phyloP scores from a whole-genome alignment of 2,888 invertebrate species.

The Herminia tarsipennalis region DNA sequence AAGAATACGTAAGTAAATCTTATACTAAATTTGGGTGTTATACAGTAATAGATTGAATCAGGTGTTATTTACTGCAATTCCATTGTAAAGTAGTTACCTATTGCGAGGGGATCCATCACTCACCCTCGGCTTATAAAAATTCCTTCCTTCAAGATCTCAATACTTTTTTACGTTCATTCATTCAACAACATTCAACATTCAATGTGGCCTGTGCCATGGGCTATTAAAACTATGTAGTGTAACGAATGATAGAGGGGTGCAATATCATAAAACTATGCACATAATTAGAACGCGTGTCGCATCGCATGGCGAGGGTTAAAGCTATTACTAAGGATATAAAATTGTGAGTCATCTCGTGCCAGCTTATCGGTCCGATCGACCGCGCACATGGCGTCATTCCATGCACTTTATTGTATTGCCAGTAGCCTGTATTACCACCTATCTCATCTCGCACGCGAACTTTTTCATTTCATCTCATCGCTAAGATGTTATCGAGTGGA shows the following conservation, averaged over 20 bases:
- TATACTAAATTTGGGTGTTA: too few relatives aligned
- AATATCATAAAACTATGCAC: slow-evolving; percentile 22
- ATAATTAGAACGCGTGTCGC: slow-evolving; percentile 32
- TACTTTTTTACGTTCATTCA: too few relatives aligned
- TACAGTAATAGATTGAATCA: too few relatives aligned
- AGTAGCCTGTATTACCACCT: slow-evolving; percentile 46
- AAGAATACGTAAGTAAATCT: too few relatives aligned
- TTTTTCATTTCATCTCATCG: slow-evolving; percentile 36
- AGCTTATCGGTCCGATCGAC: slow-evolving; percentile 51
- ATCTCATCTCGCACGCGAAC: slow-evolving; percentile 45
- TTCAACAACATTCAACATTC: too few relatives aligned
- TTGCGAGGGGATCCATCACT: too few relatives aligned
- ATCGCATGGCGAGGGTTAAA: slow-evolving; percentile 48
- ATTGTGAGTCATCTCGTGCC: slow-evolving; percentile 58
- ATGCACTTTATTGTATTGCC: slow-evolving; percentile 55
- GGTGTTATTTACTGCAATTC: too few relatives aligned
- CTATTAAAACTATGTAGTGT: slow-evolving; percentile 6
- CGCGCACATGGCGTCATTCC: slow-evolving; percentile 60
- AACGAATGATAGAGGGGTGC: slow-evolving; percentile 16
- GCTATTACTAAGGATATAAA: slow-evolving; percentile 49
- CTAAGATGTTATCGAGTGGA: slow-evolving; percentile 33
- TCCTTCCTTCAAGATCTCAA: too few relatives aligned
- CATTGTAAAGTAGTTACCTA: too few relatives aligned
- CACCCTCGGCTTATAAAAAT: too few relatives aligned
- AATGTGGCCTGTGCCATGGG: too few relatives aligned